A percentile compares a stretch with the other conserved stretches of the same genome.
Conservation (phyloP, 2,797 vertebrate species). For the Sorex maritimensis region DNA sequence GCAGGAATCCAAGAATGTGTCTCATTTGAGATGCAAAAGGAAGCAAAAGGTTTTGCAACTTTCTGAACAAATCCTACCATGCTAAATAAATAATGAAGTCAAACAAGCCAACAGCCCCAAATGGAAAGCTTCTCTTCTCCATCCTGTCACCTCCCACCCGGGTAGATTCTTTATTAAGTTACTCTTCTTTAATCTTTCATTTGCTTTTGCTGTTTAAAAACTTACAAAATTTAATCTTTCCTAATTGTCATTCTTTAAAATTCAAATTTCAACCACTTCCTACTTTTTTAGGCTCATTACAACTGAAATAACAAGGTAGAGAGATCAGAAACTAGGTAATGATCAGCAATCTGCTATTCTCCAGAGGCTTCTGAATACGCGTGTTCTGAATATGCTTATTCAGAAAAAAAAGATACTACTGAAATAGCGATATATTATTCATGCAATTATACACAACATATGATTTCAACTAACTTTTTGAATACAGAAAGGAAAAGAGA, state of each 20-base stretch:
- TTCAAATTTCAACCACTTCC: slow-evolving; percentile 80
- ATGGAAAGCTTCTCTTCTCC: slow-evolving; percentile 74
- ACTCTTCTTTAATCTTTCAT: slow-evolving; percentile 54
- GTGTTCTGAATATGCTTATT: slow-evolving; percentile 27
- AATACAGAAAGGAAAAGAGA: slow-evolving; percentile 46
- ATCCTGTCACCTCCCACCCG: slow-evolving; percentile 65
- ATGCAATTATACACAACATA: slow-evolving; percentile 23
- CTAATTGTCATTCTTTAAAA: slow-evolving; percentile 75
- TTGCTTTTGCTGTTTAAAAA: slow-evolving; percentile 57
- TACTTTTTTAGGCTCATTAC: slow-evolving; percentile 67
- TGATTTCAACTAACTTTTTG: not conserved
- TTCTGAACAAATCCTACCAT: slow-evolving; percentile 80
- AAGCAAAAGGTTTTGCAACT: slow-evolving; percentile 54
- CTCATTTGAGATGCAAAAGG: slow-evolving; percentile 71
- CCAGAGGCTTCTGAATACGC: slow-evolving; percentile 41
- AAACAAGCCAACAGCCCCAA: slow-evolving; percentile 79
- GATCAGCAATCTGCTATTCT: slow-evolving; percentile 52
- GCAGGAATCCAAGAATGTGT: slow-evolving; percentile 72
- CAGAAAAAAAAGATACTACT: not conserved
- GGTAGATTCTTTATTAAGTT: slow-evolving; percentile 62
- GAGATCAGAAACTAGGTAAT: slow-evolving; percentile 62
- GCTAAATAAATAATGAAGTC: slow-evolving; percentile 84
- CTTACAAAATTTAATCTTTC: slow-evolving; percentile 73
- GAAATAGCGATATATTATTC: slow-evolving; percentile 54
- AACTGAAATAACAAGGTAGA: slow-evolving; percentile 61